phyloP scores from a whole-genome alignment of 2,797 vertebrate genomes.

The Malurus leucopterus region DNA sequence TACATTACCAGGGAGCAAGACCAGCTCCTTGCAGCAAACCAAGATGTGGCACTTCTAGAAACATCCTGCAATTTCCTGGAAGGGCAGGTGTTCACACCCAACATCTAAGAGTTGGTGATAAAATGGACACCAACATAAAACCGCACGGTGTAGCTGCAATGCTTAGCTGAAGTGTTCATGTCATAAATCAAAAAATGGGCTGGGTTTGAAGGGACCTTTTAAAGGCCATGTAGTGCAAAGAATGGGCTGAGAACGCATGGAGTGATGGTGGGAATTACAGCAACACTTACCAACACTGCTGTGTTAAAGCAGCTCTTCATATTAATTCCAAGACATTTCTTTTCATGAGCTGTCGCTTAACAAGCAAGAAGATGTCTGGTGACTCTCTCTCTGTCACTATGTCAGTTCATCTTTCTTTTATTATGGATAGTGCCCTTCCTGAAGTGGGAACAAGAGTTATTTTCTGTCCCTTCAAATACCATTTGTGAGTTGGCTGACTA shows the following conservation, averaged over 20 bases:
- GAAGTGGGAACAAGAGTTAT: neutral
- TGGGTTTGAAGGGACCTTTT: neutral
- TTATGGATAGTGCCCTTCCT: neutral
- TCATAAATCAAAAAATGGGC: neutral
- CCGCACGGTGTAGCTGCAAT: neutral
- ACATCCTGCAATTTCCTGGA: neutral
- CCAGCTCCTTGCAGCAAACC: neutral
- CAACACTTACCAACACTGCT: neutral
- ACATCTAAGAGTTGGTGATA: rapidly evolving
- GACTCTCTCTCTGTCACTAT: neutral
- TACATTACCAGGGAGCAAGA: neutral
- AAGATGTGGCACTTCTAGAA: neutral
- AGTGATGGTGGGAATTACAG: neutral
- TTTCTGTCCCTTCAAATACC: neutral
- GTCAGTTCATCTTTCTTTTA: neutral
- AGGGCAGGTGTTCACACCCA: neutral
- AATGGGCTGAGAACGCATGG: rapidly evolving
- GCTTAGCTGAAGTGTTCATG: neutral
- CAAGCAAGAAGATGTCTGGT: neutral
- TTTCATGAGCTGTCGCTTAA: neutral
- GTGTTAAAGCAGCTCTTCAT: neutral
- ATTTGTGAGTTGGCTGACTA: neutral
- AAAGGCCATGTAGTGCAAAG: neutral
- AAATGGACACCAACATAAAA: neutral
- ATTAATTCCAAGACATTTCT: neutral